Evolutionary conservation across 2,113 vertebrate genomes (phyloP).

Genomic region (Leucosticte australis): DNA sequence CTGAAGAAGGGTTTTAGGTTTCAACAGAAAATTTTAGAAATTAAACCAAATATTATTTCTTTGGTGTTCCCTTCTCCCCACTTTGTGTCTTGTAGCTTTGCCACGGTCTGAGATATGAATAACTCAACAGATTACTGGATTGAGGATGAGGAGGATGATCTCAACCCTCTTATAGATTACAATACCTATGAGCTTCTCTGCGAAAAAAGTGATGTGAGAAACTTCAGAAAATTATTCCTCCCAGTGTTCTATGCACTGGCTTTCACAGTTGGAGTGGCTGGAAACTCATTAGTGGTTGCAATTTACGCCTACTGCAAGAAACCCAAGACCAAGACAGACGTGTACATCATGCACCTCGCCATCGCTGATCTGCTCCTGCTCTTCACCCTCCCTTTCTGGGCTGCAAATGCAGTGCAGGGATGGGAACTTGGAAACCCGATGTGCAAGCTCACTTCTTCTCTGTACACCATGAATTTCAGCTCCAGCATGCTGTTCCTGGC

Average conservation of each 20-base stretch:
- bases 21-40: neutral
- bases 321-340: constrained; percentile 81
- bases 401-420: constrained; percentile 80
- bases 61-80: neutral
- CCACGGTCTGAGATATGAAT: constrained; percentile 64
- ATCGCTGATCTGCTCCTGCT: constrained; percentile 89
- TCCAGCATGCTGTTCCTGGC: constrained; percentile 91
- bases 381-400: constrained; percentile 91
- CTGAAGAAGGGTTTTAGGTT: neutral
- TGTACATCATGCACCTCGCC: constrained; percentile 87
- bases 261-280: constrained; percentile 82
- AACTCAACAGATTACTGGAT: constrained; percentile 61
- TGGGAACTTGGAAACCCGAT: constrained; percentile 82
- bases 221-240: constrained; percentile 83
- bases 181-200: constrained; percentile 82
- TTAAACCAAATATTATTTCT: neutral
- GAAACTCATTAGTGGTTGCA: constrained; percentile 83
- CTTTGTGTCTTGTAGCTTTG: constrained; percentile 13
- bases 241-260: constrained; percentile 81
- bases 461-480: constrained; percentile 89
- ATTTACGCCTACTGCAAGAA: constrained; percentile 87
- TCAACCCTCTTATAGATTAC: constrained; percentile 77
- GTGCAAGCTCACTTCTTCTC: constrained; percentile 85
- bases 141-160: constrained; percentile 73
- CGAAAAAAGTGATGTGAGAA: constrained; percentile 83